Base-by-base conservation (phyloP, 2,797 vertebrate species). In the Hybognathus amarus region DNA sequence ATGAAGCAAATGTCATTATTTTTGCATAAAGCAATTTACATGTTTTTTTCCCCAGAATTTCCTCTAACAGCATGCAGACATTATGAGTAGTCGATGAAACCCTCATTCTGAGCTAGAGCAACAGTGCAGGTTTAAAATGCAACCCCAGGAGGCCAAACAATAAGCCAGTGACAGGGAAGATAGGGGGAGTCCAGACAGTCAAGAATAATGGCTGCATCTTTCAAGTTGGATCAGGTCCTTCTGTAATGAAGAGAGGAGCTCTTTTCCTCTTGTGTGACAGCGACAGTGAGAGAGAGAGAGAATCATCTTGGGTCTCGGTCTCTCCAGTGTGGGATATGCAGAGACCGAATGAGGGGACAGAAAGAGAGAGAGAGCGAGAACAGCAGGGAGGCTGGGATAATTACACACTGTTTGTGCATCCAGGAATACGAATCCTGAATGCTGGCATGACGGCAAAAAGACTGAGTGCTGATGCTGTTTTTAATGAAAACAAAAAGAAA, bases 401-500 rank as follows among this genome's bases (percentile, higher is more conserved):
- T 98, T 98, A 98, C 96, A 96, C 95, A 94, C 95, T 96, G 96
- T 98, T 98, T 97, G 96, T 96, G 96, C 95, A 95, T 97, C 95
- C 95, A 92, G 95, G 95, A 96, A 96, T 94, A 95, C 93, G 94
- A 94, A 92, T 91, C 94, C 63, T 91, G 95, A 96, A 95, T 94
- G 91, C 94, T 93, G 91, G 90, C 85, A 87, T 92, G 94, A 93
- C 93, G 94, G 95, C 96, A 96, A 94, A 96, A 95, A 96, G 94
- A 94, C 94, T 95, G 93, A 94, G 94, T 92, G 93, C 93, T 94
- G 95, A 95, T 96, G 95, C 83, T 95, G 93, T 95, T 97, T 96
- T 96, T 96, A 96, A 97, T 97, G 96, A 97, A 70, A 77, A 40
- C 36, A 77, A 74, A 56, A 63, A 40, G 22, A 59, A 95, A 92